phyloP scores from a whole-genome alignment of 1,140 invertebrate genomes.

The Bombyx mori region ASM3026992v2 NC_085131.1:3241501-3242000 shows the following conservation, averaged over 20 bases:
- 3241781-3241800: constrained; percentile 60
- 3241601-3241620: constrained; percentile 38
- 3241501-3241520: too few species aligned
- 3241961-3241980: too few species aligned
- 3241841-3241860: not conserved
- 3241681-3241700: constrained; percentile 49
- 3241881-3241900: too few species aligned
- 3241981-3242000: too few species aligned
- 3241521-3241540: too few species aligned
- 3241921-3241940: too few species aligned
- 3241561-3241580: not conserved
- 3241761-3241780: constrained; percentile 44
- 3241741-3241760: constrained; percentile 37
- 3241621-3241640: constrained; percentile 33
- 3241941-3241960: too few species aligned
- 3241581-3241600: constrained; percentile 39
- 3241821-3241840: not conserved
- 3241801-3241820: constrained; percentile 11
- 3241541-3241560: too few species aligned
- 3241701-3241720: constrained; percentile 38
- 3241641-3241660: constrained; percentile 25
- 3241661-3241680: constrained; percentile 48
- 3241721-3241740: constrained; percentile 40
- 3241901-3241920: too few species aligned
- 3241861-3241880: too few species aligned